phyloP scores from a whole-genome alignment of 2,113 vertebrate species.

The Sminthopsis crassicaudata region DNA sequence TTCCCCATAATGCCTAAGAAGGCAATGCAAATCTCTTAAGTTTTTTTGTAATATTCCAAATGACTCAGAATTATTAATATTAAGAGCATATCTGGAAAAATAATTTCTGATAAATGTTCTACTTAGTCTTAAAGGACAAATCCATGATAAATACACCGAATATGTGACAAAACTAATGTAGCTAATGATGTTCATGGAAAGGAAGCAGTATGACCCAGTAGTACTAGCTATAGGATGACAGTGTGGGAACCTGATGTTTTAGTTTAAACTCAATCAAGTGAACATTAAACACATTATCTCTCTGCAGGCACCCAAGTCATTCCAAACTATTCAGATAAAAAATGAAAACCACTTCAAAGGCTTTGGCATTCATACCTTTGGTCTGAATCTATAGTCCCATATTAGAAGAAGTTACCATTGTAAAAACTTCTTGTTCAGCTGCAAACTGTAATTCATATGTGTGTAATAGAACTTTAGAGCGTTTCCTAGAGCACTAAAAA shows the following conservation, averaged over 20 bases:
- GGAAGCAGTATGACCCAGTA: background rate
- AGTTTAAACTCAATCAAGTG: background rate
- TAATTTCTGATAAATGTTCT: background rate
- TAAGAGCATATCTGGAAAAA: background rate
- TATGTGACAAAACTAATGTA: background rate
- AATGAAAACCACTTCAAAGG: conserved; percentile 19
- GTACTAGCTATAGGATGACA: background rate
- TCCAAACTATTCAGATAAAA: conserved; percentile 30
- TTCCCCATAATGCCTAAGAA: background rate
- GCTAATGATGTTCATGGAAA: background rate
- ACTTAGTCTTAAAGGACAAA: background rate
- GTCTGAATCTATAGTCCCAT: background rate
- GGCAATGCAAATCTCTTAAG: background rate
- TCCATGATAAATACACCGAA: background rate
- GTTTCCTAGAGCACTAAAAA: background rate
- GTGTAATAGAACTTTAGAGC: background rate
- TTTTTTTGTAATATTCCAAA: background rate
- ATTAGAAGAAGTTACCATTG: background rate
- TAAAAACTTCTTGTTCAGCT: background rate
- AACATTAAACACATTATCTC: background rate
- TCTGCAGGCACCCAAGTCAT: background rate
- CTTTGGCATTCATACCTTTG: background rate
- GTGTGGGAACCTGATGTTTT: background rate
- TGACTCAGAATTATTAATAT: background rate
- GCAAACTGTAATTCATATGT: background rate